Conservation (phyloP, 1,140 invertebrate species). For the Centruroides sculpturatus region DNA sequence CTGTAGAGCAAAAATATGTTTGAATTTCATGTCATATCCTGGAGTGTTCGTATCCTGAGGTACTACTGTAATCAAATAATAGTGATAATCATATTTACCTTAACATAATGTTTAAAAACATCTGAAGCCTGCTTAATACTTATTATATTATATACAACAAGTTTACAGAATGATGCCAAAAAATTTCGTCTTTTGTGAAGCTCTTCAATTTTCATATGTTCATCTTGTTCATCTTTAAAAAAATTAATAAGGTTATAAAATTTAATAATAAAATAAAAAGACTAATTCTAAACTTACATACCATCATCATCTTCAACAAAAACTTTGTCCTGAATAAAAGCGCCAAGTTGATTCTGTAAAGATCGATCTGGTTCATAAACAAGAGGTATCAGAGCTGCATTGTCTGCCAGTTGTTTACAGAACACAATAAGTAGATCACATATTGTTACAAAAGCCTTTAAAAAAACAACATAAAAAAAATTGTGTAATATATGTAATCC, state of each 20-base stretch:
- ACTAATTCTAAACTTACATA: slow-evolving; percentile 20
- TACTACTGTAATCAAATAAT: too few species aligned
- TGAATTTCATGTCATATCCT: too few species aligned
- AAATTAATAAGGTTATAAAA: too few species aligned
- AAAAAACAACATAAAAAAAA: slow-evolving; percentile 14
- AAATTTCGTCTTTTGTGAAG: slow-evolving; percentile 91
- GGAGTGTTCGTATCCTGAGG: too few species aligned
- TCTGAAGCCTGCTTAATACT: slow-evolving; percentile 76
- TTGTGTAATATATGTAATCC: slow-evolving; percentile 1
- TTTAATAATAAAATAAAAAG: too few species aligned
- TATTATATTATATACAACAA: slow-evolving; percentile 94
- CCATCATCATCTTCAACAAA: slow-evolving; percentile 75
- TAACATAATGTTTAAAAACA: slow-evolving; percentile 95
- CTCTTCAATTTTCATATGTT: slow-evolving; percentile 87
- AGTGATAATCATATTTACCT: slow-evolving; percentile 39
- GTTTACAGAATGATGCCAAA: slow-evolving; percentile 89
- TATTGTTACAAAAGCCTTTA: slow-evolving; percentile 75
- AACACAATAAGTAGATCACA: slow-evolving; percentile 94
- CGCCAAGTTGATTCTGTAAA: slow-evolving; percentile 68
- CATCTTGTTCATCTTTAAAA: slow-evolving; percentile 57
- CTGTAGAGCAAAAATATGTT: too few species aligned
- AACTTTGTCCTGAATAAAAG: slow-evolving; percentile 85
- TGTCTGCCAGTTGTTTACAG: slow-evolving; percentile 61
- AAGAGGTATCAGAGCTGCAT: slow-evolving; percentile 45
- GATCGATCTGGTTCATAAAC: slow-evolving; percentile 65